Percentiles rank a stretch among this genome's conserved stretches.
These are phyloP conservation scores for Mellivora capensis DNA, from an alignment of 2,113 vertebrate species.

Conservation along the genomic window DNA sequence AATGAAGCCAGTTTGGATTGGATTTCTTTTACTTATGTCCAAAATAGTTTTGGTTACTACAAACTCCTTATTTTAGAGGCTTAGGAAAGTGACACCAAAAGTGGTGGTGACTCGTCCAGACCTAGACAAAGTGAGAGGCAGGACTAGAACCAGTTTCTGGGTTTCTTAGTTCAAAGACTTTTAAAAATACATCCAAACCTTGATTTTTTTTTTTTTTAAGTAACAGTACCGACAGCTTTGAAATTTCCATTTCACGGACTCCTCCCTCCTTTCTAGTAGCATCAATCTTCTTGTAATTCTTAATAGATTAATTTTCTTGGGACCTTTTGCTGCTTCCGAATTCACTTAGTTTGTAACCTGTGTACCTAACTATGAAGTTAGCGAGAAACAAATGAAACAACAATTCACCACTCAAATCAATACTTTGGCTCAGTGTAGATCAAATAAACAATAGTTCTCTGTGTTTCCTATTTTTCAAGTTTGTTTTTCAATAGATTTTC, in stretches of 20 bases:
- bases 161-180: not conserved
- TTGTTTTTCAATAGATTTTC: not conserved
- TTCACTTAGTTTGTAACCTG: not conserved
- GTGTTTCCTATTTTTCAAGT: conserved; percentile 10
- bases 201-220: not conserved
- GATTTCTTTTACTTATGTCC: not conserved
- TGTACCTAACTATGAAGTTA: not conserved
- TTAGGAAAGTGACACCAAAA: not conserved
- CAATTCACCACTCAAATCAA: not conserved
- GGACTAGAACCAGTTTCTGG: not conserved
- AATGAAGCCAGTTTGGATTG: not conserved
- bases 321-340: not conserved
- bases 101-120: not conserved
- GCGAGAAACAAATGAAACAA: not conserved
- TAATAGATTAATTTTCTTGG: not conserved
- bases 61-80: not conserved
- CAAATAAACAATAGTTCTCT: not conserved
- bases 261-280: not conserved
- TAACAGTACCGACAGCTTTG: not conserved
- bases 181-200: not conserved
- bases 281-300: not conserved
- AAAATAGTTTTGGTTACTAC: not conserved
- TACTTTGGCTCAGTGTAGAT: not conserved
- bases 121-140: not conserved
- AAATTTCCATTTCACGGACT: not conserved